Evolutionary conservation across 2,797 vertebrate species (phyloP), one percentile per base, ranked within the genome.

Genomic region (Etheostoma nigrum): DNA sequence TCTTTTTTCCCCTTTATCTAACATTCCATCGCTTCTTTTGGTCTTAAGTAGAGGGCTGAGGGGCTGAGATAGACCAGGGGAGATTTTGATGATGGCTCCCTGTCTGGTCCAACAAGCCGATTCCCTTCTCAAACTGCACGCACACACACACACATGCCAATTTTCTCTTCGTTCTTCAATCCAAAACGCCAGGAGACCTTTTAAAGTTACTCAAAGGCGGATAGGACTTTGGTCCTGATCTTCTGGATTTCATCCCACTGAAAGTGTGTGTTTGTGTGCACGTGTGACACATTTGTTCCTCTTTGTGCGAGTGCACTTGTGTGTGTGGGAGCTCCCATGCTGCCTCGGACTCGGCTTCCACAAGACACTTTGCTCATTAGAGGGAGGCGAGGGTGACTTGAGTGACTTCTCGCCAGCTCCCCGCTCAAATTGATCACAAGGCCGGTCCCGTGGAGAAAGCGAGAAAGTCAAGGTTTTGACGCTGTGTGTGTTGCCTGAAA

Each of bases 311-410:
- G 74, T 52, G 73, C 74, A 55, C 66, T 55, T 68, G 62, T 74
- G 72, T 54, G 78, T 55, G 55, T 49, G 62, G 14, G 78, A 36
- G 88, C 74, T 86, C 86, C 83, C 92, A 91, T 90, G 91, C 91
- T 91, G 92, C 78, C 89, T 86, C 7, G 21, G 71, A 86, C 88
- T 86, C 42, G 75, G 83, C 77, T 88, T 91, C 92, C 71, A 74
- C 74, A 60, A 94, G 91, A 94, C 78, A 88, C 92, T 95, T 94
- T 95, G 91, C 94, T 95, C 94, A 94, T 95, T 96, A 95, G 91
- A 89, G 87, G 86, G 71, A 76, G 68, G 79, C 85, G 87, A 78
- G 79, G 84, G 83, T 36, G 81, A 86, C 88, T 91, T 67, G 89
- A 93, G 90, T 88, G 91, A 92, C 90, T 94, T 80, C 81, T 91